Percentiles rank a stretch among this genome's conserved stretches.
Evolutionary conservation across 1,140 invertebrate genomes (phyloP).

Genomic region (Battus philenor): DNA sequence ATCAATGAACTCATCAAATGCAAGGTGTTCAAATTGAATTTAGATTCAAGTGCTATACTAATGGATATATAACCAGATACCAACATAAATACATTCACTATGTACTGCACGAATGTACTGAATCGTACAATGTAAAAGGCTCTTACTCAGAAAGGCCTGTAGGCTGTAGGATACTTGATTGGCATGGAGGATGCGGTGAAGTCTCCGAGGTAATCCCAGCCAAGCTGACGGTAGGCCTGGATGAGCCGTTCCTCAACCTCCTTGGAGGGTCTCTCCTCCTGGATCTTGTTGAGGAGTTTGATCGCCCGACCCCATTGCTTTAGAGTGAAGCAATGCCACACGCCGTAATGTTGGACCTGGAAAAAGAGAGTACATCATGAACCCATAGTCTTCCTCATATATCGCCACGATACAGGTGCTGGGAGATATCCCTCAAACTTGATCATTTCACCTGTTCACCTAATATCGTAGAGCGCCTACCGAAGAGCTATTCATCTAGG

Average conservation of each 20-base stretch:
- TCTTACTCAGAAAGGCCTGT: slow-evolving; percentile 80
- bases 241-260: slow-evolving; percentile 85
- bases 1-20: too few relatives aligned
- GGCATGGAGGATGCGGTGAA: slow-evolving; percentile 76
- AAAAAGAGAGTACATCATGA: slow-evolving; percentile 9
- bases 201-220: slow-evolving; percentile 82
- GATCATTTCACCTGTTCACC: too few relatives aligned
- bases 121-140: too few relatives aligned
- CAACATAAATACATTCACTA: too few relatives aligned
- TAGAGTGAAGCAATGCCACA: slow-evolving; percentile 88
- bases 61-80: too few relatives aligned
- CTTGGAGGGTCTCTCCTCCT: slow-evolving; percentile 86
- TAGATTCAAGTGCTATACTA: too few relatives aligned
- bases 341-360: slow-evolving; percentile 83
- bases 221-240: slow-evolving; percentile 79
- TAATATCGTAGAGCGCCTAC: too few relatives aligned
- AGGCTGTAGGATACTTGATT: slow-evolving; percentile 80
- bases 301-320: slow-evolving; percentile 88
- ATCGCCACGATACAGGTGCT: not conserved
- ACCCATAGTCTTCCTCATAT: not conserved
- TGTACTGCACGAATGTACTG: too few relatives aligned
- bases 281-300: slow-evolving; percentile 84
- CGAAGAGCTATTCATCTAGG: too few relatives aligned
- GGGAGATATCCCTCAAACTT: too few relatives aligned
- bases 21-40: too few relatives aligned